Base-by-base conservation (phyloP, 2,797 vertebrate genomes). In the Rhinogobio ventralis region DNA sequence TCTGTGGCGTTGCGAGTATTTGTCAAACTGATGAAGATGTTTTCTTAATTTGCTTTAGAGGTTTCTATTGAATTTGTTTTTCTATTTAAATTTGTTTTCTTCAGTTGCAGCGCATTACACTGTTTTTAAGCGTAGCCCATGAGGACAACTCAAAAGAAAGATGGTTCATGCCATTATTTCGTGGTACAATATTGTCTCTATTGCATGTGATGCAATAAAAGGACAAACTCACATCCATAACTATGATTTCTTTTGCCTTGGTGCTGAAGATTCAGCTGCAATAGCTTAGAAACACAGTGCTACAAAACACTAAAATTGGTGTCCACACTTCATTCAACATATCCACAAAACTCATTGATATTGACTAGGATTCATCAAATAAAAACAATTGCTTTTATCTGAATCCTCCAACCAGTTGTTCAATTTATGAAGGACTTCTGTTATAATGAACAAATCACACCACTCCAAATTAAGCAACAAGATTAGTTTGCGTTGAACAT, bases 311-410 rank as follows among this genome's bases (percentile, higher is more conserved):
- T 19, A 28, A 62, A 74, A 82, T 49, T 33, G 42, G 20, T 30
- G 69, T 82, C 28, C 28, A 74, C 42, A 57, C 25, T 72, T 82
- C 69, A 62, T 73, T 82, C 55, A 82, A 46, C 75, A 62, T 62
- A 45, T 45, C 75, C 55, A 77, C 36, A 77, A 82, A 82, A 73
- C 69, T 36, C 42, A 49, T 71, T 57, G 33, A 28, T 55, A 81
- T 57, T 28, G 33, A 25, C 28, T 64, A 15, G 81, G 69, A 82
- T 72, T 62, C 19, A 60, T 49, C 55, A 82, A 62, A 73, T 45
- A 33, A 60, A 51, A n/a, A 45, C 39, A 51, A 15, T n/a, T 64
- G 10, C 45, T 79, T 67, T 79, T 67, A 28, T 49, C 55, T 62
- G 69, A 73, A 9, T 42, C 55, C 42, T 82, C 81, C 19, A 82